phyloP scores from a whole-genome alignment of 2,113 vertebrate genomes.

The Daubentonia madagascariensis region DNA sequence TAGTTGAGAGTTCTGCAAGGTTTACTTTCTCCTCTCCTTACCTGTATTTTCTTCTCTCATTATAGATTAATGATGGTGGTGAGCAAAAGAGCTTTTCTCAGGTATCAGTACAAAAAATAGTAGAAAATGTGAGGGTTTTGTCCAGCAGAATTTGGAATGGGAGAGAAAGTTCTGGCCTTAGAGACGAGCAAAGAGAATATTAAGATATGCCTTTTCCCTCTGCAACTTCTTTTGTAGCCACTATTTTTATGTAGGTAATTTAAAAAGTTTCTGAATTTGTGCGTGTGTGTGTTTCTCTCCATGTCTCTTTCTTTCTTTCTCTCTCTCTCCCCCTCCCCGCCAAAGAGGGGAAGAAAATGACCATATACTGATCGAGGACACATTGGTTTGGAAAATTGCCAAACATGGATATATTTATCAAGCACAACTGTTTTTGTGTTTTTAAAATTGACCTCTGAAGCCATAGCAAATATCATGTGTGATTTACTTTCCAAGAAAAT shows the following conservation, averaged over 20 bases:
- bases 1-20: neutral
- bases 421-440: neutral
- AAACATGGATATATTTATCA: neutral
- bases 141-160: neutral
- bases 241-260: neutral
- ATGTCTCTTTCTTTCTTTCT: too few species aligned
- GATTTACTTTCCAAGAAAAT: neutral
- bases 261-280: neutral
- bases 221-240: neutral
- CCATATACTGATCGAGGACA: neutral
- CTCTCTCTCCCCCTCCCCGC: too few species aligned
- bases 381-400: neutral
- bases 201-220: accelerated
- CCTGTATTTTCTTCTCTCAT: slow-evolving; percentile 6
- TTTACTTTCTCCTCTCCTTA: neutral
- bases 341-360: neutral
- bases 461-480: neutral
- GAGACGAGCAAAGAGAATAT: neutral
- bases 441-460: slow-evolving; percentile 6
- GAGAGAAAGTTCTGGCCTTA: neutral
- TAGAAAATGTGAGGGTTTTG: slow-evolving; percentile 2
- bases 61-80: neutral
- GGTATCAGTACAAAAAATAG: neutral
- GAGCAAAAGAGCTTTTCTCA: neutral
- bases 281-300: neutral